Evolutionary conservation across 2,888 invertebrate species (phyloP).

Genomic region (Gasteruption jaculator): DNA sequence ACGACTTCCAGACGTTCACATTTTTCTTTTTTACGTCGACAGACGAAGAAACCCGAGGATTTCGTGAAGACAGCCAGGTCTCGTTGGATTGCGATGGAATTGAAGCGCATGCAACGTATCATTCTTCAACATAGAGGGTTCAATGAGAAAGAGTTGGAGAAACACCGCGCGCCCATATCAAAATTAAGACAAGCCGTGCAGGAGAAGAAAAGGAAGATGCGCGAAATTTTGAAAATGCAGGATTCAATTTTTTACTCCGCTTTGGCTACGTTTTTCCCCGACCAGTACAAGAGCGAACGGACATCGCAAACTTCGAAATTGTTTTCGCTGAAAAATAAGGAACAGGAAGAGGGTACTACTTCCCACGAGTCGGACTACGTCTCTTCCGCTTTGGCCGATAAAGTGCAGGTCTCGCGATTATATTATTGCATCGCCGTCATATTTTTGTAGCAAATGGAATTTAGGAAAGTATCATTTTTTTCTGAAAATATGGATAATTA

Average conservation of each 20-base stretch:
- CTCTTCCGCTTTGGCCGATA: not conserved
- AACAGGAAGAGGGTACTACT: no score
- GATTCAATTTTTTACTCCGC: constrained; percentile 65
- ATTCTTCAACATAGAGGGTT: constrained; percentile 63
- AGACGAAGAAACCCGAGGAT: constrained; percentile 27
- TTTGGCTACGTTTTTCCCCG: constrained; percentile 60
- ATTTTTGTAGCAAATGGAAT: no score
- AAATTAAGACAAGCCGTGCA: constrained; percentile 58
- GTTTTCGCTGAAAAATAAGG: constrained; percentile 9
- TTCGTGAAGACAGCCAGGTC: constrained; percentile 52
- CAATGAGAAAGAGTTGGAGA: constrained; percentile 59
- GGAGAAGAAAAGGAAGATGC: constrained; percentile 58
- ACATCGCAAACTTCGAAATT: constrained; percentile 35
- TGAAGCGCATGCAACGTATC: constrained; percentile 62
- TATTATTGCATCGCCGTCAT: no score
- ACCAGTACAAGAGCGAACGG: constrained; percentile 45
- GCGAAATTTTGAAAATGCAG: constrained; percentile 57
- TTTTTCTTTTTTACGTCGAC: no score
- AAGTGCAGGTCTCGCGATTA: no score
- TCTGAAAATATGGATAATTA: no score
- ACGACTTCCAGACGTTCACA: no score
- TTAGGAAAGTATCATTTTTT: no score
- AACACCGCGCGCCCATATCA: constrained; percentile 59
- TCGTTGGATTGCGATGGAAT: constrained; percentile 62
- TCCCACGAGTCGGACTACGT: constrained; percentile 21